Evolutionary conservation across 1,140 invertebrate genomes (phyloP).

Genomic region (Brachionus plicatilis): DNA sequence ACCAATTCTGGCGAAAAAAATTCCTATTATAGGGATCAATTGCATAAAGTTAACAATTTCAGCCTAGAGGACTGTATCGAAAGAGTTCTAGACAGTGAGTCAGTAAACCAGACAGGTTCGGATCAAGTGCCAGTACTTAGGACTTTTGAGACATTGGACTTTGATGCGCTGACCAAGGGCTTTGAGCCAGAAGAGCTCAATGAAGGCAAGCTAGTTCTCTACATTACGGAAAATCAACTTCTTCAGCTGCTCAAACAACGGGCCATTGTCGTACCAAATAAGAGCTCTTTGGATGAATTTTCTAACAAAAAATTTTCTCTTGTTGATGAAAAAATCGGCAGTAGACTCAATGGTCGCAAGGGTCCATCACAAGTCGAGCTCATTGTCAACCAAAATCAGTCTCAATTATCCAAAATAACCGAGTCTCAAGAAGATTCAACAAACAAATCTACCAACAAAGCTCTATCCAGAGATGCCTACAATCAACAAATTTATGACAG

Average conservation of each 20-base stretch:
- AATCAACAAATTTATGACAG: too few relatives aligned
- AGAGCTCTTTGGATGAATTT: neutral
- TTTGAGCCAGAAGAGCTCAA: constrained; percentile 34
- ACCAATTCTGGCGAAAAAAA: neutral
- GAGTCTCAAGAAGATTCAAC: neutral
- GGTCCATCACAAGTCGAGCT: constrained; percentile 28
- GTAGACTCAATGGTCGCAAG: neutral
- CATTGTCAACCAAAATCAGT: constrained; percentile 5
- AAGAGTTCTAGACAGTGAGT: neutral
- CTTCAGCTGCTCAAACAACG: constrained; percentile 24
- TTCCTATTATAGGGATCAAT: neutral
- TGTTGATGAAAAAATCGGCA: constrained; percentile 18
- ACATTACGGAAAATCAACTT: constrained; percentile 37
- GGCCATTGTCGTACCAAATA: constrained; percentile 30
- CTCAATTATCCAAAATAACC: neutral
- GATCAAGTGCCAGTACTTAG: neutral
- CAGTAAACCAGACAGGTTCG: neutral
- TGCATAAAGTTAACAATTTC: constrained; percentile 6
- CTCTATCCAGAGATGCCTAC: too few relatives aligned
- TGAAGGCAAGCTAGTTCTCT: constrained; percentile 32
- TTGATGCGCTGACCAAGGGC: constrained; percentile 26
- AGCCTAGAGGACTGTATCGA: constrained; percentile 33
- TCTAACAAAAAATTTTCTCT: neutral
- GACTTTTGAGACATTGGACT: constrained; percentile 35
- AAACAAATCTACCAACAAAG: neutral